Percentiles rank a stretch among this genome's conserved stretches.
Conservation (phyloP, 2,888 invertebrate species). For the Tromatobia lineatoria region DNA sequence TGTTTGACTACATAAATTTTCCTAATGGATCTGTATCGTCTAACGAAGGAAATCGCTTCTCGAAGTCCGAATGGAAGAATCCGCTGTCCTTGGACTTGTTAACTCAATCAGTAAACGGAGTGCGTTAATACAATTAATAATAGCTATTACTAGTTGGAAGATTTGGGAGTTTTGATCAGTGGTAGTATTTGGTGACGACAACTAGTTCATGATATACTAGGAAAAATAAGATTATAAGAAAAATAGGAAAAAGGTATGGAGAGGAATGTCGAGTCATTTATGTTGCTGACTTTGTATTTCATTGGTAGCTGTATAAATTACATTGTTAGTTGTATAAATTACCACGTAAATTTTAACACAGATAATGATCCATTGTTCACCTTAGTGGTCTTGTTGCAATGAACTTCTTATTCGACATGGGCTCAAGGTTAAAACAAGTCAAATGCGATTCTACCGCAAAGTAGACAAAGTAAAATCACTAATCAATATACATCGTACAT, state of each 20-base stretch:
- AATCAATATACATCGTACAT: too few relatives aligned
- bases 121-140: slow-evolving; percentile 1
- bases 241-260: background rate
- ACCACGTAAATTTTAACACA: too few relatives aligned
- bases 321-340: too few relatives aligned
- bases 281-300: too few relatives aligned
- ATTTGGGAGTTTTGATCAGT: background rate
- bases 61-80: background rate
- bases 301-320: too few relatives aligned
- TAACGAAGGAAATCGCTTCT: background rate
- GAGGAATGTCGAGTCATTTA: background rate
- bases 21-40: background rate
- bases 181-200: background rate
- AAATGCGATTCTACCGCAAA: too few relatives aligned
- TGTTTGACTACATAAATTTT: slow-evolving; percentile 8
- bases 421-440: too few relatives aligned
- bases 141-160: background rate
- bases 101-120: slow-evolving; percentile 36
- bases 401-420: too few relatives aligned
- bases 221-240: background rate
- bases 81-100: background rate
- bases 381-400: too few relatives aligned
- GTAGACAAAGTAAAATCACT: too few relatives aligned
- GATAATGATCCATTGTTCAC: too few relatives aligned
- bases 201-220: background rate